Conservation (phyloP, 2,888 invertebrate species). For the Oeneis ivallda region DNA sequence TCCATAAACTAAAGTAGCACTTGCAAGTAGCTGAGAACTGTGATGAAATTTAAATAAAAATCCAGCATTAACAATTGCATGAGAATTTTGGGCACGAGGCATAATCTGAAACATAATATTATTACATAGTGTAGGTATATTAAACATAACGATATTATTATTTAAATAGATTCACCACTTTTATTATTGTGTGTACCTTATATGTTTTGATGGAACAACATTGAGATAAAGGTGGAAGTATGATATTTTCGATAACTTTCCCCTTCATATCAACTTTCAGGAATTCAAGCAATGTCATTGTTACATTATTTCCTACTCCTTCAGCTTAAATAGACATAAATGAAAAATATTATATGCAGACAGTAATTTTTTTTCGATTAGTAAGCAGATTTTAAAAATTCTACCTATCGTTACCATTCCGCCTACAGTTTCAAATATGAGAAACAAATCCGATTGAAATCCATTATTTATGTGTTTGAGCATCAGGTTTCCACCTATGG, state of each 20-base stretch:
- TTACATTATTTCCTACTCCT: conserved; percentile 40
- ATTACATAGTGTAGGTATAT: not conserved
- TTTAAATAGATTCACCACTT: not conserved
- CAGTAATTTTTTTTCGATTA: not conserved
- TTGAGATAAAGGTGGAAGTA: conserved; percentile 53
- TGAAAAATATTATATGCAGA: not conserved
- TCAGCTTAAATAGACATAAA: conserved; percentile 45
- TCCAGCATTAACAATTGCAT: conserved; percentile 88
- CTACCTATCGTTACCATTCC: conserved; percentile 67
- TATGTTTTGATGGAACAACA: conserved; percentile 48
- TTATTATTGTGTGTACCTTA: conserved; percentile 47
- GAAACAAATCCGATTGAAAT: conserved; percentile 88
- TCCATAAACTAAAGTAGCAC: conserved; percentile 82
- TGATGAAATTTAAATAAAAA: conserved; percentile 82
- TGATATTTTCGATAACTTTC: conserved; percentile 53
- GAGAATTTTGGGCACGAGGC: conserved; percentile 87
- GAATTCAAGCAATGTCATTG: conserved; percentile 65
- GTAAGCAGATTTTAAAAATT: conserved; percentile 12
- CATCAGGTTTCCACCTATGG: conserved; percentile 86
- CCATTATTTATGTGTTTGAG: conserved; percentile 85
- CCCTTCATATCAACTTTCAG: conserved; percentile 66
- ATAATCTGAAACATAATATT: conserved; percentile 80
- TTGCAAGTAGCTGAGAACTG: conserved; percentile 60
- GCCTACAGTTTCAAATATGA: conserved; percentile 82
- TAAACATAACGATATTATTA: too few relatives aligned